Evolutionary conservation across 2,888 invertebrate species (phyloP), one percentile per base, ranked within the genome.

Genomic region (Petrolisthes manimaculis): DNA sequence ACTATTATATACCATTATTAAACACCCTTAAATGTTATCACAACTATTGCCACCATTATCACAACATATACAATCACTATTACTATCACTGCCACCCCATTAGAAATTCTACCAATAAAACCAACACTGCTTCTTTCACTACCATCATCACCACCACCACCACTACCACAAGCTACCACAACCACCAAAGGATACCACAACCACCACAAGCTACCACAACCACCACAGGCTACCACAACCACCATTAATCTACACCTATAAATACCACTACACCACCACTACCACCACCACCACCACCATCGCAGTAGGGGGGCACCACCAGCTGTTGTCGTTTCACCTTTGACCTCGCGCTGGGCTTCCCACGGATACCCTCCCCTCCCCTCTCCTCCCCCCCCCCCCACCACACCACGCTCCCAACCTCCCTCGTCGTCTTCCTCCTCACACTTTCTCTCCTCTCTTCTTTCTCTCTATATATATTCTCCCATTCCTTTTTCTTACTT

Each of bases 281-380:
- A 6, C 6, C 12, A 24, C 51, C 77, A 24, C 53, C 78, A 8
- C 53, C 54, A 5, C 80, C 80, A 37, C 24, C 24, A 53, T 56
- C 55, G 24, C 80, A 80, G 55, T 56, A 56, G 81, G 81, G 81
- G 81, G 37, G 24, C 51, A 53, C 81, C 81, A 67, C 81, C 81
- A 67, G 81, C 56, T 61, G 67, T 67, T 81, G 81, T 81, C 81
- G 81, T 67, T n/a, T 81, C 81, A 81, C 81, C 81, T 81, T 56
- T 81, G 81, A 81, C 81, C 81, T 81, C 81, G 81, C 54, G 81
- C 67, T 37, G 54, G 81, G 67, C 81, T 81, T 81, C 37, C 81
- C 81, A 67, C 67, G n/a, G 4, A 18, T 14, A 14, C 51, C 79
- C 54, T 18, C 79, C 21, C 79, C 79, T 9, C 55, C 54, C 24